Evolutionary conservation across 1,140 invertebrate genomes (phyloP).

Genomic region (Parapsyche elsis): DNA sequence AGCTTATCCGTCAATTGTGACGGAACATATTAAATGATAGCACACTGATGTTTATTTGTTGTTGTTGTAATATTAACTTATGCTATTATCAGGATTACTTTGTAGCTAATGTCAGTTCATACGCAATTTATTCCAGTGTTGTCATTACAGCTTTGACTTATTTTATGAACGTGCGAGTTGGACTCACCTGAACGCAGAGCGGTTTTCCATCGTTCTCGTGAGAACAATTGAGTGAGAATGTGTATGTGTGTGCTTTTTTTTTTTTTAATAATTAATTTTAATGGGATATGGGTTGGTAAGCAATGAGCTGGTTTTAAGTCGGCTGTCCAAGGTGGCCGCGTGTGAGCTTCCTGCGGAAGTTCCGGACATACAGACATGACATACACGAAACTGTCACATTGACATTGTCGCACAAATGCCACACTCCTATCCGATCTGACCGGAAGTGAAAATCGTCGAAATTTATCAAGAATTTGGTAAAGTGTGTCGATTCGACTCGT

Average conservation of each 20-base stretch:
- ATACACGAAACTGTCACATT: not conserved
- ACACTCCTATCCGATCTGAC: too few relatives aligned
- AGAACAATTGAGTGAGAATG: conserved; percentile 48
- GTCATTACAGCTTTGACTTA: too few relatives aligned
- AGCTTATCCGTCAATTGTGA: too few relatives aligned
- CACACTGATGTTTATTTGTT: too few relatives aligned
- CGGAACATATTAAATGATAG: too few relatives aligned
- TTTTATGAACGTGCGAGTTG: not conserved
- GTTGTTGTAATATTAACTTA: too few relatives aligned
- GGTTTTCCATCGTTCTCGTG: conserved; percentile 44
- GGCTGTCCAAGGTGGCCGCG: not conserved
- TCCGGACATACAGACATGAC: not conserved
- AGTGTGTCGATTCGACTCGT: too few relatives aligned
- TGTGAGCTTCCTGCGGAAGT: conserved; percentile 43
- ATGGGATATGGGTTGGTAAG: conserved; percentile 52
- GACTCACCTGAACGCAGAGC: not conserved
- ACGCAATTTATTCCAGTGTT: too few relatives aligned
- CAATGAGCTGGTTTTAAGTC: conserved; percentile 49
- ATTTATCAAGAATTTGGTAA: too few relatives aligned
- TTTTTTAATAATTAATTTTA: conserved; percentile 55
- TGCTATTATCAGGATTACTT: too few relatives aligned
- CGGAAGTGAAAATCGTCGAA: too few relatives aligned
- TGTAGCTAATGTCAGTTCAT: too few relatives aligned
- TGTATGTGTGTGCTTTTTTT: conserved; percentile 22
- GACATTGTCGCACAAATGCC: not conserved